Percentiles rank a stretch among this genome's conserved stretches.
These are phyloP conservation scores for Drosophila anceps DNA, from an alignment of 2,888 invertebrate species.

Conservation along the genomic window DNA sequence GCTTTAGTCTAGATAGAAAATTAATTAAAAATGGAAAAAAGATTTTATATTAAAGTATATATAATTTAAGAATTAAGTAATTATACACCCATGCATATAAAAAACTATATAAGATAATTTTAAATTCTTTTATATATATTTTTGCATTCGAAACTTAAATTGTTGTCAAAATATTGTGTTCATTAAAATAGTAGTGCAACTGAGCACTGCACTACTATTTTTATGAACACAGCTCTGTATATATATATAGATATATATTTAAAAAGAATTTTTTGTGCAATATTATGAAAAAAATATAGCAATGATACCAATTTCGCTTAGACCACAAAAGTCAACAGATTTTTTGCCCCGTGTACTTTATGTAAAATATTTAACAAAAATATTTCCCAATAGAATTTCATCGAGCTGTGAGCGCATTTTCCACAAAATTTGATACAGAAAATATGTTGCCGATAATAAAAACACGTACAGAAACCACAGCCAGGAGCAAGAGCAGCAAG, in stretches of 20 bases:
- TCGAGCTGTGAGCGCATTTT: slow-evolving; percentile 65
- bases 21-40: neutral
- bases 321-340: neutral
- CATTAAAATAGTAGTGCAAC: too few relatives aligned
- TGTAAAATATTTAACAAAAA: slow-evolving; percentile 47
- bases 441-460: slow-evolving; percentile 69
- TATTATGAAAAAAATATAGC: too few relatives aligned
- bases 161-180: too few relatives aligned
- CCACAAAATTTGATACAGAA: slow-evolving; percentile 72
- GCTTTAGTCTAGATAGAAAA: neutral
- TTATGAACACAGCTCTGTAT: neutral
- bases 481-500: slow-evolving; percentile 20
- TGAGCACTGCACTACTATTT: too few relatives aligned
- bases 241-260: neutral
- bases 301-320: neutral
- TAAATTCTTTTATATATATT: too few relatives aligned
- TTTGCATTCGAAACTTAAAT: too few relatives aligned
- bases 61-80: too few relatives aligned
- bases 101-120: neutral
- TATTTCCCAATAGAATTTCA: slow-evolving; percentile 74
- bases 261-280: neutral
- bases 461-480: slow-evolving; percentile 67
- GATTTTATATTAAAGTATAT: neutral
- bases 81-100: too few relatives aligned
- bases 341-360: neutral